A percentile compares a stretch with the other conserved stretches of the same genome.
phyloP scores from a whole-genome alignment of 2,113 vertebrate genomes.

The Ellobius talpinus region DNA sequence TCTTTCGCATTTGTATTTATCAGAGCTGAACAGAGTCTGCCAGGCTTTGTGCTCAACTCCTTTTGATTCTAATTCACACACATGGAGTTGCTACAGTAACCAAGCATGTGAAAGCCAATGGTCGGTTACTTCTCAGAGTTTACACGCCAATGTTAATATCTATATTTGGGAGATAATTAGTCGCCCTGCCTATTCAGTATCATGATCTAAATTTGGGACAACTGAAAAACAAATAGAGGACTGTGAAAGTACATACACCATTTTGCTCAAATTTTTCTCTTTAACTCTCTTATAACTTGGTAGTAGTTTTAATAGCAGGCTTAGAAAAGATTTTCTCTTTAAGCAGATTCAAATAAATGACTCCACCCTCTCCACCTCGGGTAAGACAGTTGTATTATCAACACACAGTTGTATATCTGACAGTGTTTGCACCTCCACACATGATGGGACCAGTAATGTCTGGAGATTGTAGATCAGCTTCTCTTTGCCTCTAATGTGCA shows the following conservation, averaged over 20 bases:
- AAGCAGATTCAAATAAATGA: conserved; percentile 55
- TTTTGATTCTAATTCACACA: conserved; percentile 78
- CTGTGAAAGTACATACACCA: conserved; percentile 20
- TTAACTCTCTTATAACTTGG: conserved; percentile 75
- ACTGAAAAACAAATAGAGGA: conserved; percentile 48
- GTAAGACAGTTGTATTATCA: conserved; percentile 65
- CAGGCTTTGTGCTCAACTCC: conserved; percentile 69
- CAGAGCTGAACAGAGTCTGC: not conserved
- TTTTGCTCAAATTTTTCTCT: conserved; percentile 68
- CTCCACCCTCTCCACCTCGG: conserved; percentile 66
- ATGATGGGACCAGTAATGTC: not conserved
- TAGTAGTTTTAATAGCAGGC: conserved; percentile 77
- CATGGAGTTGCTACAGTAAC: conserved; percentile 76
- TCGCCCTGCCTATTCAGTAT: conserved; percentile 57
- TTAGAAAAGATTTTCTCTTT: conserved; percentile 81
- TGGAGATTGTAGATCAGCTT: fast-evolving
- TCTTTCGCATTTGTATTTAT: conserved; percentile 62
- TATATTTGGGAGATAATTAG: conserved; percentile 71
- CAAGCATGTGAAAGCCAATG: conserved; percentile 66
- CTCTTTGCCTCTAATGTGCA: not conserved
- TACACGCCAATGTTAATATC: conserved; percentile 70
- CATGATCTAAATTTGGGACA: conserved; percentile 62
- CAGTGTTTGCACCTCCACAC: not conserved
- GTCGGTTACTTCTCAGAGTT: conserved; percentile 76
- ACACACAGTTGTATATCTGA: conserved; percentile 30